Base-by-base conservation (phyloP, 1,140 invertebrate genomes). In the Temnothorax nylanderi region DNA sequence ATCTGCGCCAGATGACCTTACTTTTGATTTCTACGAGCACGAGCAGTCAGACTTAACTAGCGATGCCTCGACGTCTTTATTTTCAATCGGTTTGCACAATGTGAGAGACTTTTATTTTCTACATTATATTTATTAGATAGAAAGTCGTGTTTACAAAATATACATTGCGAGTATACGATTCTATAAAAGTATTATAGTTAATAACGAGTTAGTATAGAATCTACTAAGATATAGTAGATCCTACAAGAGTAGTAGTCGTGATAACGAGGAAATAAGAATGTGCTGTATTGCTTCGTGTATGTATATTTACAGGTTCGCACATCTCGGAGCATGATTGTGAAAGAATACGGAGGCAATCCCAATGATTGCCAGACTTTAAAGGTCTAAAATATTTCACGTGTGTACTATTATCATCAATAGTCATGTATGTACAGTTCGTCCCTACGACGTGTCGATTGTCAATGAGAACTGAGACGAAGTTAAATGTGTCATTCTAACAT, bases 141-240 rank as follows among this genome's bases (percentile, higher is more conserved):
- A 86, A 89, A 80, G 32, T 51, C 16, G 10, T 74, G 74, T 51
- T 86, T 89, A 75, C 37, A 88, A 81, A 89, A 85, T 89, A 65
- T 89, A 89, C 88, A 89, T 56, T 41, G 7, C 8, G 2, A 86
- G 3, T 18, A 26, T 26, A 54, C 21, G 41, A 69, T 85, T 58
- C n/a, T 47, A 76, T 76, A 16, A 58, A 78, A 77, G 6, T 51
- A 26, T 26, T 26, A 26, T 26, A 26, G 1, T 58, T 18, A 11
- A 6, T 51, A 76, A 65, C n/a, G 13, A 16, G 10, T 7, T 86
- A 56, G 7, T 44, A 49, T 65, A 80, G 34, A 58, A 21, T 64
- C 16, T 34, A 64, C 1, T 34, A 37, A 26, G 26, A n/a, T 37
- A 2, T 88, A 88, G 44, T 87, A 26, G 6, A 69, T 26, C 51